These are phyloP conservation scores for Drosophila saltans DNA, from an alignment of 1,140 invertebrate genomes.

Conservation along the genomic window DNA sequence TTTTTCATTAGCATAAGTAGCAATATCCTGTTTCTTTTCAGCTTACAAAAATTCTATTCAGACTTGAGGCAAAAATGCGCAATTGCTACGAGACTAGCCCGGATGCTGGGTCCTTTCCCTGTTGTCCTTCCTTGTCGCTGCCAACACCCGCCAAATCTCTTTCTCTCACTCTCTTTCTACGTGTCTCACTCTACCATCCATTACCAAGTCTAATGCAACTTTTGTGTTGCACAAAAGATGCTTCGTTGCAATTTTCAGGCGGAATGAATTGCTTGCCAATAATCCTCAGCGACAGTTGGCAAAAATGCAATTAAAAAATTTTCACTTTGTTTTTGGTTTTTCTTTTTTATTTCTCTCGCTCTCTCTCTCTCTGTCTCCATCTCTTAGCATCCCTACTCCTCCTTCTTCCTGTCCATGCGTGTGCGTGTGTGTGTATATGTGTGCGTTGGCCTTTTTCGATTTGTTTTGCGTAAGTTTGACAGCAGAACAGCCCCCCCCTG, in stretches of 20 bases:
- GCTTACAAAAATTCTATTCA: conserved; percentile 24
- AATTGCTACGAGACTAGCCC: conserved; percentile 24
- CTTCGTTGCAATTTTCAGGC: conserved; percentile 69
- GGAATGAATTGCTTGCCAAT: conserved; percentile 80
- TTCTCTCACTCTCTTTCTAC: too few species aligned
- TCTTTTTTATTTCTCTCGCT: not conserved
- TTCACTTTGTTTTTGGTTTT: conserved; percentile 64
- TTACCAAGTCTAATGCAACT: conserved; percentile 63
- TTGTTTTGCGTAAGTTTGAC: conserved; percentile 79
- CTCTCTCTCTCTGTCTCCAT: not conserved
- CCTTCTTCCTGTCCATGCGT: conserved; percentile 25
- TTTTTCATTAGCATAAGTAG: conserved; percentile 58
- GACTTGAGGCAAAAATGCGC: conserved; percentile 11
- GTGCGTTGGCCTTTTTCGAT: conserved; percentile 62
- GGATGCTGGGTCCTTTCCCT: conserved; percentile 1
- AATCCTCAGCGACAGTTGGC: conserved; percentile 78
- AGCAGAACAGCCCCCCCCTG: conserved; percentile 42
- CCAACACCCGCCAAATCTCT: not conserved
- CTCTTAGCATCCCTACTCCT: not conserved
- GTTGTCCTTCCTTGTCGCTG: not conserved
- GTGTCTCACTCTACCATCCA: not conserved
- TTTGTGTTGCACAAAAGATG: conserved; percentile 67
- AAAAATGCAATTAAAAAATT: conserved; percentile 82
- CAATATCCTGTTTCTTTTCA: conserved; percentile 42
- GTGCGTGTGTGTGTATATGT: conserved; percentile 30